phyloP scores from a whole-genome alignment of 1,140 invertebrate genomes.

The Drosophila sucinea region DNA sequence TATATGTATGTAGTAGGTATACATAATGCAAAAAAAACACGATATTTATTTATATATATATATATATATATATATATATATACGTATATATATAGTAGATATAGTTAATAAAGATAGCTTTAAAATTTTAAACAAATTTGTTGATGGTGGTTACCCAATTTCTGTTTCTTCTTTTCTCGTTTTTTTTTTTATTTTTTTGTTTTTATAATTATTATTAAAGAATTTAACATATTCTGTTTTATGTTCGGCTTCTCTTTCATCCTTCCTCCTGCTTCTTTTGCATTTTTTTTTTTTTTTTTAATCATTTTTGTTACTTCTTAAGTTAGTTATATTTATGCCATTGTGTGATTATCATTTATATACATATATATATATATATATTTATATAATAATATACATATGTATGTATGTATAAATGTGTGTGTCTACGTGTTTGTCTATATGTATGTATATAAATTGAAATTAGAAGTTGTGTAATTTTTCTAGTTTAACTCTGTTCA shows the following conservation, averaged over 20 bases:
- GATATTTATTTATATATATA: constrained; percentile 19
- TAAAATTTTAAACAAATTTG: constrained; percentile 32
- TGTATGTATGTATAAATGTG: not conserved
- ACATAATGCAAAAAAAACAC: constrained; percentile 53
- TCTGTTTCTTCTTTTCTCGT: constrained; percentile 18
- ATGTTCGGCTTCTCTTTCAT: constrained; percentile 41
- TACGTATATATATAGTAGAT: constrained; percentile 47
- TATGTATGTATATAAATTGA: constrained; percentile 1
- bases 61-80: constrained; percentile 19
- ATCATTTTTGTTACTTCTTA: constrained; percentile 22
- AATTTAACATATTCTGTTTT: constrained; percentile 65
- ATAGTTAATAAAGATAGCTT: constrained; percentile 50
- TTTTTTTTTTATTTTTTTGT: constrained; percentile 18
- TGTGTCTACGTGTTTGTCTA: not conserved
- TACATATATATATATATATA: constrained; percentile 49
- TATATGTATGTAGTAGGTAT: constrained; percentile 58
- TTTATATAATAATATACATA: constrained; percentile 10
- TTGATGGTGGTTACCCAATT: constrained; percentile 12
- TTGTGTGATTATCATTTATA: constrained; percentile 29
- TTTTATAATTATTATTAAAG: constrained; percentile 31
- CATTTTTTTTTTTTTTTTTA: constrained; percentile 26
- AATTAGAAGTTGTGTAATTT: constrained; percentile 4
- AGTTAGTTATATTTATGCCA: constrained; percentile 1
- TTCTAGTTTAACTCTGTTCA: constrained; percentile 5
- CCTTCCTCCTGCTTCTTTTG: constrained; percentile 19